phyloP scores from a whole-genome alignment of 53 echinoderm and acorn worm genomes.

The Mesocentrotus franciscanus region DNA sequence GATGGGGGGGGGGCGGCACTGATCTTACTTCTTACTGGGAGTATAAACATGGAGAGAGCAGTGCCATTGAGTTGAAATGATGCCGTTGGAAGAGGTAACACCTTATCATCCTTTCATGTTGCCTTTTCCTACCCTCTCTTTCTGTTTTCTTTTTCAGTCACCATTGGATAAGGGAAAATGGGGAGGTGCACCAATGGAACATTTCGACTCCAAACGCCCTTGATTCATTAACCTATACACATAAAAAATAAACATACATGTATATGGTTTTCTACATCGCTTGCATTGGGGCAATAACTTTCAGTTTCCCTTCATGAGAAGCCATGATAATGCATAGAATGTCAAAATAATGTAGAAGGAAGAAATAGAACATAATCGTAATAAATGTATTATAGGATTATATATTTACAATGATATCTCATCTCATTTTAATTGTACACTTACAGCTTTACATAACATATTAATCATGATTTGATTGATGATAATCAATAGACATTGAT shows the following conservation, averaged over 20 bases:
- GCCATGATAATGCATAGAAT: conserved; percentile 1
- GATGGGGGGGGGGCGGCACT: too few species aligned
- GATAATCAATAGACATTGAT: not conserved
- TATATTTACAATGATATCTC: not conserved
- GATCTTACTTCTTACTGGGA: too few species aligned
- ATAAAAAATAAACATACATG: not conserved
- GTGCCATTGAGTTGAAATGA: too few species aligned
- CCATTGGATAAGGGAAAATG: too few species aligned
- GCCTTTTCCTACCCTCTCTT: too few species aligned
- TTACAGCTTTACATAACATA: not conserved
- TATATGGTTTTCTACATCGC: not conserved
- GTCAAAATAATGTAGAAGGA: not conserved
- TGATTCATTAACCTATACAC: too few species aligned
- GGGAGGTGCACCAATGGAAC: too few species aligned
- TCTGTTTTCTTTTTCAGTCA: too few species aligned
- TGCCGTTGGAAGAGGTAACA: too few species aligned
- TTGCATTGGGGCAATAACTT: not conserved
- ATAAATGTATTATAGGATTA: not conserved
- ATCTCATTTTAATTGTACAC: not conserved
- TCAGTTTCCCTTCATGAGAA: not conserved
- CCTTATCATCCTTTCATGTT: too few species aligned
- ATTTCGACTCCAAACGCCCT: too few species aligned
- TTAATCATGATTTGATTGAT: not conserved
- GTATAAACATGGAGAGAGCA: too few species aligned
- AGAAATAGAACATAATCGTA: not conserved